A percentile compares a stretch with the other conserved stretches of the same genome.
Conservation (phyloP, 2,797 vertebrate species). For the Apodemus agrarius region DNA sequence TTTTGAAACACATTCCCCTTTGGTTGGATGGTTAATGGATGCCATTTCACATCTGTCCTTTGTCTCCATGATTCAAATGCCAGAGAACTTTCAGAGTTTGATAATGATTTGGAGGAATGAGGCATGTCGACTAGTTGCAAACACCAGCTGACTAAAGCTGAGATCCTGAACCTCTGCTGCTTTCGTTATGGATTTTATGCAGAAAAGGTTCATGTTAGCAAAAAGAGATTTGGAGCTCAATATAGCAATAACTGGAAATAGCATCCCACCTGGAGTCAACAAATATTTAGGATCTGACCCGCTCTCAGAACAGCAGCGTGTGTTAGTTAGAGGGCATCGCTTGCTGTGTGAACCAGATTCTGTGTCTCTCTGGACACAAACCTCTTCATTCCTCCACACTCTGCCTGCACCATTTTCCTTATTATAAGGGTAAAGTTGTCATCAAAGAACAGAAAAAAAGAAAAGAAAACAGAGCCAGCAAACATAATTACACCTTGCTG, state of each 20-base stretch:
- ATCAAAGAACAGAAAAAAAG: neutral
- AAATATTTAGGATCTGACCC: neutral
- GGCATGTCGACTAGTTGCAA: neutral
- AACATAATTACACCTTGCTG: too few species aligned
- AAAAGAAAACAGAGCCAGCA: neutral
- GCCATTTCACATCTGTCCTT: neutral
- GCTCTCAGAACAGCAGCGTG: neutral
- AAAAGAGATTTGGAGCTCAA: neutral
- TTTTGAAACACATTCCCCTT: neutral
- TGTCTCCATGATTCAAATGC: neutral
- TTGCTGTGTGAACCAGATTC: neutral
- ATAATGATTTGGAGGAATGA: neutral
- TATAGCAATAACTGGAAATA: neutral
- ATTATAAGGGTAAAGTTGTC: fast-evolving
- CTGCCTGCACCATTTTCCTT: neutral
- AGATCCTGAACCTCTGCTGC: neutral
- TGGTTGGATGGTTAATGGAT: neutral
- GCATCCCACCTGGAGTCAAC: neutral
- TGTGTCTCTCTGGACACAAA: neutral
- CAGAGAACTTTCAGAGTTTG: neutral
- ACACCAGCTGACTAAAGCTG: neutral
- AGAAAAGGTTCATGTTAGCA: neutral
- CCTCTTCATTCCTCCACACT: neutral
- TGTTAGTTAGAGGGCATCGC: neutral
- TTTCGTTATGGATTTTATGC: neutral